Base-by-base conservation (phyloP, 2,113 vertebrate species). In the Leptobrachium ailaonicum region DNA sequence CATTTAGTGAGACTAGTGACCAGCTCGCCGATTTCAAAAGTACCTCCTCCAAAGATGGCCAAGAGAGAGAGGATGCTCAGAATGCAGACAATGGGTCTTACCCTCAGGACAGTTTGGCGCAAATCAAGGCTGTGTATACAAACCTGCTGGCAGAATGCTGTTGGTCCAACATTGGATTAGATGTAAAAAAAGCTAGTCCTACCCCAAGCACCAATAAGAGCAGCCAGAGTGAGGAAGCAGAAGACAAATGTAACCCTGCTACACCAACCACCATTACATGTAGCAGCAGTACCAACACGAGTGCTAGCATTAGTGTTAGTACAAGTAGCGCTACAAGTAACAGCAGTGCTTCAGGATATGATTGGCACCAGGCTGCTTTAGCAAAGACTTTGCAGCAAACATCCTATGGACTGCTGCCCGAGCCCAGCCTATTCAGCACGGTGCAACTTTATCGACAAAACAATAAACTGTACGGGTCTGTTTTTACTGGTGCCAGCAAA, bases 401-500 rank as follows among this genome's bases (percentile, higher is more conserved):
- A 3, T 94, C 97, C 0, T 98, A 97, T 0, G 96, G 97, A 85
- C 95, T 99, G 83, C 94, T 99, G 53, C 98, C 96, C 0, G 97
- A 99, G 87, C 96, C 97, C 3, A 99, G 98, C 90, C 95, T 99
- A 63, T 99, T 99, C 88, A 99, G 97, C 90, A 99, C 97, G 1
- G 98, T 99, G 68, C 98, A 99, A 88, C 96, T 99, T 32, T 99
- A 99, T 89, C 87, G 97, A 83, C 98, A 99, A 87, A 99, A 97
- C 86, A 99, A 96, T 88, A 99, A 99, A 86, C 94, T 99, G 2
- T 99, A 98, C 2, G 98, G 98, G 64, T 97, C 98, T 0, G 97
- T 99, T 70, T 99, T 99, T 84, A 99, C 97, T 0, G 98, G 98
- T 0, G 98, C 98, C 84, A 99, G 98, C 87, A 99, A 99, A 91